Evolutionary conservation across 2,113 vertebrate genomes (phyloP).

Genomic region (Eulacestoma nigropectus): DNA sequence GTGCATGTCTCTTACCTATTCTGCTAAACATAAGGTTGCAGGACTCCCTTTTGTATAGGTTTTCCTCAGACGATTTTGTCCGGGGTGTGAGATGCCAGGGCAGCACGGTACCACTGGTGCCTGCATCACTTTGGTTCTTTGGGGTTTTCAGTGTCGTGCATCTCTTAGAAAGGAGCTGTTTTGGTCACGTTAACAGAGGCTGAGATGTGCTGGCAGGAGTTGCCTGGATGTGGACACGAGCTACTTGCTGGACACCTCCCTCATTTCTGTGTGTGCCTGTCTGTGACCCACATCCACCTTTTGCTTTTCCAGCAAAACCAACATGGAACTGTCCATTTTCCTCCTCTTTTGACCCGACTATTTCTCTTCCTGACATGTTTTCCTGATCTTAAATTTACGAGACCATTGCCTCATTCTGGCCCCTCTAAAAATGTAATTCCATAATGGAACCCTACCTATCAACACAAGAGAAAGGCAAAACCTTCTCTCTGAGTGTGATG

Average conservation of each 20-base stretch:
- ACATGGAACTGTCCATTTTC: neutral
- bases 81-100: fast-evolving
- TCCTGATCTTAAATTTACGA: neutral
- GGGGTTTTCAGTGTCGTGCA: neutral
- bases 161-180: neutral
- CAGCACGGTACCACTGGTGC: neutral
- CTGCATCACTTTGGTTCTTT: neutral
- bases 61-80: neutral
- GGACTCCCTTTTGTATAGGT: neutral
- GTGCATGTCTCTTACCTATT: neutral
- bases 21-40: neutral
- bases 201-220: neutral
- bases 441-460: neutral
- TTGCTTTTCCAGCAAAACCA: neutral
- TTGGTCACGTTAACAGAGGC: neutral
- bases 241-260: neutral
- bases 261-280: neutral
- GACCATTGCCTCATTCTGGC: neutral
- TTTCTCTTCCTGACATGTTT: neutral
- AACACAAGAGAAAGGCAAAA: neutral
- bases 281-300: neutral
- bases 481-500: neutral
- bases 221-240: neutral
- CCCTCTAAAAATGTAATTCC: neutral
- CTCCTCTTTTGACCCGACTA: neutral